Conservation (phyloP, 2,797 vertebrate genomes). For the Sebastes trivittatus region DNA sequence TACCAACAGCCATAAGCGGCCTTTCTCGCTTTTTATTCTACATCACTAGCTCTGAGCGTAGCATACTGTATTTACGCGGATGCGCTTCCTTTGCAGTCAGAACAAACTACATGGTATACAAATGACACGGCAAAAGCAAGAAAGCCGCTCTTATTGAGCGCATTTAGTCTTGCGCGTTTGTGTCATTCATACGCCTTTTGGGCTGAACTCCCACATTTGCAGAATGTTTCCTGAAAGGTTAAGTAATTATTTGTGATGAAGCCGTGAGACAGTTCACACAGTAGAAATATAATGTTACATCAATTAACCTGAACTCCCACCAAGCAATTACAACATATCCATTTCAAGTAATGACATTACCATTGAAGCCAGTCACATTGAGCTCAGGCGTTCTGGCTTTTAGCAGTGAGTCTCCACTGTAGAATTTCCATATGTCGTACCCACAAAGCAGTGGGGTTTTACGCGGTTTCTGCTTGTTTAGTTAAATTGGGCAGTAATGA, state of each 20-base stretch:
- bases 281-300: slow-evolving; percentile 32
- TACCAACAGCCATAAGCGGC: too few relatives aligned
- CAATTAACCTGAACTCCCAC: slow-evolving; percentile 41
- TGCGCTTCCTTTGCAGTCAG: too few relatives aligned
- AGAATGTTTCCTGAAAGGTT: slow-evolving; percentile 25
- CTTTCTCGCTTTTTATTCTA: too few relatives aligned
- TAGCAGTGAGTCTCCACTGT: not conserved
- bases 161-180: too few relatives aligned
- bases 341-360: slow-evolving; percentile 34
- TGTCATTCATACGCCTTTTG: too few relatives aligned
- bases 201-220: not conserved
- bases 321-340: slow-evolving; percentile 28
- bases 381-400: slow-evolving; percentile 3
- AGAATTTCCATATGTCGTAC: slow-evolving; percentile 9
- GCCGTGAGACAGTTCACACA: slow-evolving; percentile 29
- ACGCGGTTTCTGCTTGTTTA: slow-evolving; percentile 25
- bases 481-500: slow-evolving; percentile 22
- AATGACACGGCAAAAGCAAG: too few relatives aligned
- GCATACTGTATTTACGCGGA: too few relatives aligned
- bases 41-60: too few relatives aligned
- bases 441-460: slow-evolving; percentile 22
- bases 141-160: too few relatives aligned
- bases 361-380: slow-evolving; percentile 11
- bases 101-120: too few relatives aligned
- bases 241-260: slow-evolving; percentile 50